Percentiles rank a stretch among this genome's conserved stretches.
phyloP scores from a whole-genome alignment of 1,140 invertebrate species.

The Saccostrea glomerata region DNA sequence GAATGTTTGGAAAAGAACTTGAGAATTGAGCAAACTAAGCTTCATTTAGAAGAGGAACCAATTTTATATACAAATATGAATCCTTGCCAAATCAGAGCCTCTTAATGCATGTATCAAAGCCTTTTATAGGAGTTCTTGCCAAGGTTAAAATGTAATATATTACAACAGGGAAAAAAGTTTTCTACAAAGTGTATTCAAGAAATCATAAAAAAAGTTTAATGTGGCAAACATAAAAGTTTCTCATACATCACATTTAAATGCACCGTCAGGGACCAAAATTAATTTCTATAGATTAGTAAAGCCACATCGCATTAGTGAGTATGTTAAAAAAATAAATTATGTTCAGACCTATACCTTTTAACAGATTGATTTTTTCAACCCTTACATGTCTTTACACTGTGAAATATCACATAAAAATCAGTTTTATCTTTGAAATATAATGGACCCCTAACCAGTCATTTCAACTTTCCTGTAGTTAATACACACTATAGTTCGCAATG shows the following conservation, averaged over 20 bases:
- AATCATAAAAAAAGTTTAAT: slow-evolving; percentile 10
- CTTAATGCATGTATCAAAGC: slow-evolving; percentile 1
- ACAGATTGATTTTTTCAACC: slow-evolving; percentile 1
- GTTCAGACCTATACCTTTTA: slow-evolving; percentile 2
- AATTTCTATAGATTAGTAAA: slow-evolving; percentile 16
- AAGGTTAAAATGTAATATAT: neutral
- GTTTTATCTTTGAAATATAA: slow-evolving; percentile 25
- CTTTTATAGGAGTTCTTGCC: neutral
- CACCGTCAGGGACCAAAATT: neutral
- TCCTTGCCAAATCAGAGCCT: neutral
- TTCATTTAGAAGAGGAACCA: neutral
- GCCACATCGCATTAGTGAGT: neutral
- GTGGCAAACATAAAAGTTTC: neutral
- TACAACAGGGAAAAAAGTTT: neutral
- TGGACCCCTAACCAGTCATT: neutral
- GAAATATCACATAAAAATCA: slow-evolving; percentile 26
- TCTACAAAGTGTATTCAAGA: neutral
- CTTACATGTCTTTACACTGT: slow-evolving; percentile 11
- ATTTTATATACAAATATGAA: neutral
- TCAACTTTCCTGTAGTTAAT: neutral
- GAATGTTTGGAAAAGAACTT: neutral
- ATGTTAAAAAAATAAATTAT: neutral
- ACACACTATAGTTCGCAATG: neutral
- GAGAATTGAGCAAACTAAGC: neutral
- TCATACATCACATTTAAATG: slow-evolving; percentile 27